phyloP scores from a whole-genome alignment of 1,140 invertebrate species.

The silkworm (Bombyx mori) region ASM3026992v2 NC_085131.1:3319501-3320000 shows the following conservation, averaged over 20 bases:
- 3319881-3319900: slow-evolving; percentile 35
- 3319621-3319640: too few relatives aligned
- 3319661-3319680: too few relatives aligned
- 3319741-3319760: slow-evolving; percentile 31
- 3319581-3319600: too few relatives aligned
- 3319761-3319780: slow-evolving; percentile 13
- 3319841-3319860: slow-evolving; percentile 42
- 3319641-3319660: too few relatives aligned
- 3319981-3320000: too few relatives aligned
- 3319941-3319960: slow-evolving; percentile 35
- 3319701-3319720: slow-evolving; percentile 1
- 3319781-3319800: slow-evolving; percentile 29
- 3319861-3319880: slow-evolving; percentile 41
- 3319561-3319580: too few relatives aligned
- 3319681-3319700: too few relatives aligned
- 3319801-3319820: slow-evolving; percentile 31
- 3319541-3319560: too few relatives aligned
- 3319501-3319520: too few relatives aligned
- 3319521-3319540: too few relatives aligned
- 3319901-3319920: slow-evolving; percentile 44
- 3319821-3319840: slow-evolving; percentile 30
- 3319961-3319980: slow-evolving; percentile 28
- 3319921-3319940: slow-evolving; percentile 31
- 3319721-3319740: slow-evolving; percentile 44
- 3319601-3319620: too few relatives aligned